Conservation (phyloP, 2,888 invertebrate species). For the Arenicola marina region DNA sequence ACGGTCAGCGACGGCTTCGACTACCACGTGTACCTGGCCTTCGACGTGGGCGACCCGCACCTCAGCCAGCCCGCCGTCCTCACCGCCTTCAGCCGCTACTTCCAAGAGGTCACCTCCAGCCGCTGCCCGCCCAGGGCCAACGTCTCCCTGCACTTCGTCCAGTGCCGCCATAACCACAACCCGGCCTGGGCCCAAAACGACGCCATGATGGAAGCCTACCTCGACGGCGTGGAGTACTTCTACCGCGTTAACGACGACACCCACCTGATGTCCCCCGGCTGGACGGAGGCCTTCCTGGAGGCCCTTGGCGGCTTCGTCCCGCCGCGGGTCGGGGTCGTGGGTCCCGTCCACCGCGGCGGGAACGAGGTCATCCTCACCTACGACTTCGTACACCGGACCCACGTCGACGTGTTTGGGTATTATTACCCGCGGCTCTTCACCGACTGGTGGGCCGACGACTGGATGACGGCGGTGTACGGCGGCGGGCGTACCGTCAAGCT, state of each 20-base stretch:
- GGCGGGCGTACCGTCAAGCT: conserved; percentile 22
- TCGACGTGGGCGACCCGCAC: conserved; percentile 14
- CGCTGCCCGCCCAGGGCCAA: conserved; percentile 8
- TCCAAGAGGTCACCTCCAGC: background rate
- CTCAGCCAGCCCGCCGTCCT: background rate
- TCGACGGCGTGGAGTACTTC: conserved; percentile 31
- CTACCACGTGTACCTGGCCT: conserved; percentile 25
- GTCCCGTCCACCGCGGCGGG: conserved; percentile 33
- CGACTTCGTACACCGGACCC: conserved; percentile 35
- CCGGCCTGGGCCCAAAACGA: conserved; percentile 41
- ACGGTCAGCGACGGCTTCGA: conserved; percentile 13
- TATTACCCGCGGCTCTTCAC: conserved; percentile 33
- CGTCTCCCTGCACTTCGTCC: conserved; percentile 25
- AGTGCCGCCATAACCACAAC: conserved; percentile 25
- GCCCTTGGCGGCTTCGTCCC: conserved; percentile 21
- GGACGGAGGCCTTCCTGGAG: conserved; percentile 25
- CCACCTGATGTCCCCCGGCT: conserved; percentile 16
- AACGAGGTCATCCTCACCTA: conserved; percentile 32
- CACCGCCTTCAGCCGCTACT: conserved; percentile 65
- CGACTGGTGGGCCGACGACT: conserved; percentile 32
- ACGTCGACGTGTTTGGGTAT: conserved; percentile 31
- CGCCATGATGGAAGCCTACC: conserved; percentile 37
- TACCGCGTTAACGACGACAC: conserved; percentile 33
- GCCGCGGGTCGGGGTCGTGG: conserved; percentile 33
- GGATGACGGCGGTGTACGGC: conserved; percentile 25